phyloP scores from a whole-genome alignment of 2,113 vertebrate genomes.

The Todiramphus chloris region DNA sequence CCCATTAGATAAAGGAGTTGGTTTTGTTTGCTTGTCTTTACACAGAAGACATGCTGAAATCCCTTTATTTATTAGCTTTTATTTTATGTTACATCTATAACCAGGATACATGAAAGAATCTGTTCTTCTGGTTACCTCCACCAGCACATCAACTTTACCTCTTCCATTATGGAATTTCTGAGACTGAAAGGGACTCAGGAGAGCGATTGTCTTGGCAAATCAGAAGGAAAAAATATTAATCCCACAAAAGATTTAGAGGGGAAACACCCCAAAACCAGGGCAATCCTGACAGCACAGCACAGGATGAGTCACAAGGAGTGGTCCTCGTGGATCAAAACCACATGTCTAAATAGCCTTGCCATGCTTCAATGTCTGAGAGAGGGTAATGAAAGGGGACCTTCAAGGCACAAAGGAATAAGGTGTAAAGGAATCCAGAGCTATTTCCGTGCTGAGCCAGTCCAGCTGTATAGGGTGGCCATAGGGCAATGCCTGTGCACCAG shows the following conservation, averaged over 20 bases:
- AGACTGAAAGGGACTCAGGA: background rate
- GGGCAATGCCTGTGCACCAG: background rate
- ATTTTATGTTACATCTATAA: background rate
- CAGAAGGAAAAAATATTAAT: background rate
- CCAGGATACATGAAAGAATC: background rate
- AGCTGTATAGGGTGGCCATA: background rate
- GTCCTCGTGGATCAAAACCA: background rate
- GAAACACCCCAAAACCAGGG: background rate
- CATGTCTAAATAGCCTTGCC: background rate
- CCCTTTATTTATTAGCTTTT: background rate
- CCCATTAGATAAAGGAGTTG: background rate
- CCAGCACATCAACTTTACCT: background rate
- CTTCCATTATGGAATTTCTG: background rate
- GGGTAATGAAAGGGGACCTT: background rate
- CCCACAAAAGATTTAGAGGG: background rate
- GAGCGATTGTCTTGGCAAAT: background rate
- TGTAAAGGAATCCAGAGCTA: background rate
- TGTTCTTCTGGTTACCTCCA: background rate
- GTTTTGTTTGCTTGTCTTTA: background rate
- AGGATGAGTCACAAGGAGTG: fast-evolving
- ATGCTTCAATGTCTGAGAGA: background rate
- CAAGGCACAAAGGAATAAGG: background rate
- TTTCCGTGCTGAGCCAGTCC: background rate
- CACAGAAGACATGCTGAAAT: background rate
- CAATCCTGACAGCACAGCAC: background rate